Conservation (phyloP, 2,888 invertebrate species). For the Tortrix viridana region DNA sequence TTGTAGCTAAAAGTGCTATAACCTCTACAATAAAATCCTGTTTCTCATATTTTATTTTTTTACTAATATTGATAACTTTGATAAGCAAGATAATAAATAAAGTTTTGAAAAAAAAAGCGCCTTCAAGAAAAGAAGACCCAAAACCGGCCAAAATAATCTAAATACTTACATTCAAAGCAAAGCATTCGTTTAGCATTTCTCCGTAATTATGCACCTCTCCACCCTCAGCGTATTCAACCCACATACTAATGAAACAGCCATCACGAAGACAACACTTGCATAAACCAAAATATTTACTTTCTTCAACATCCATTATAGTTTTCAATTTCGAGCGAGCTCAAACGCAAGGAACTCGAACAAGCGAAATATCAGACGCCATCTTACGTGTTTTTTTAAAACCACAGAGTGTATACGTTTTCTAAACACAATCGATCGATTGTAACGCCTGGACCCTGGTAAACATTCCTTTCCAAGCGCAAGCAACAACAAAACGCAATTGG, state of each 20-base stretch:
- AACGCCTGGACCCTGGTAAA: background rate
- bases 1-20: too few species aligned
- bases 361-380: conserved; percentile 29
- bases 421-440: conserved; percentile 12
- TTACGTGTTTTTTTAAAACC: conserved; percentile 21
- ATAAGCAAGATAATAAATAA: background rate
- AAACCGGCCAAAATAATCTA: conserved; percentile 36
- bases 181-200: conserved; percentile 65
- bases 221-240: conserved; percentile 52
- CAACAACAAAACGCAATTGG: conserved; percentile 39
- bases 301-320: conserved; percentile 25
- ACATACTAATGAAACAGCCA: conserved; percentile 61
- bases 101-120: background rate
- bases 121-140: conserved; percentile 10
- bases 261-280: conserved; percentile 66
- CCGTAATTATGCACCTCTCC: conserved; percentile 59
- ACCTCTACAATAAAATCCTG: background rate
- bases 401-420: conserved; percentile 9
- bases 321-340: conserved; percentile 22
- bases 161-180: conserved; percentile 59
- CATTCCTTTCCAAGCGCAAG: background rate
- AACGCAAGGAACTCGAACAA: conserved; percentile 28
- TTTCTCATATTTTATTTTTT: background rate
- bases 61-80: too few species aligned
- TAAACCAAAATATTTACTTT: conserved; percentile 44